These are phyloP conservation scores for Dendrocopos noguchii DNA, from an alignment of 2,113 vertebrate genomes.

Conservation along the genomic window DNA sequence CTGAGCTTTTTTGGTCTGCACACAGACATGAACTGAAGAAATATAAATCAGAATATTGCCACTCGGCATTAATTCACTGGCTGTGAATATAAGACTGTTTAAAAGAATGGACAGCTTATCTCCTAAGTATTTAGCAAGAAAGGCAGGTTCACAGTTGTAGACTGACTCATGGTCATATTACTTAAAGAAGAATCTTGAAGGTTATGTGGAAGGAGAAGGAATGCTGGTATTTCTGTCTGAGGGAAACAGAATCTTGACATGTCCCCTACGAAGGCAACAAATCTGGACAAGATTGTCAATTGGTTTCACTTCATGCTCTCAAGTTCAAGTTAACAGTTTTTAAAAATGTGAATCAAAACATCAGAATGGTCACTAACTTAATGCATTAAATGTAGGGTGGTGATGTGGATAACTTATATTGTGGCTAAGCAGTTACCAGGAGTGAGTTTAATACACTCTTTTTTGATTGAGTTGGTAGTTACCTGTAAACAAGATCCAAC, in stretches of 20 bases:
- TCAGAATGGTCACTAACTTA: background rate
- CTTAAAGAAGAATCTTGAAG: conserved; percentile 17
- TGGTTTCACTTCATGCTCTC: background rate
- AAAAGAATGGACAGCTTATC: background rate
- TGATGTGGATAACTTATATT: background rate
- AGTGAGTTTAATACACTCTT: background rate
- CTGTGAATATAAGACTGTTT: background rate
- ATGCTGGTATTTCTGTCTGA: background rate
- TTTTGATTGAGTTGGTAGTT: background rate
- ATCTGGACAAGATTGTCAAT: conserved; percentile 1
- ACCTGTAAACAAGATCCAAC: background rate
- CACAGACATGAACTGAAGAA: background rate
- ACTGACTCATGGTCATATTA: conserved; percentile 10
- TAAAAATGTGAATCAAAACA: background rate
- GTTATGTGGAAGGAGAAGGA: background rate
- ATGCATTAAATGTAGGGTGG: background rate
- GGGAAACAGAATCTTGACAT: conserved; percentile 14
- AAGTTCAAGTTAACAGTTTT: background rate
- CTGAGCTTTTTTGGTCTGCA: background rate
- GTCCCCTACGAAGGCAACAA: background rate
- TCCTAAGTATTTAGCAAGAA: background rate
- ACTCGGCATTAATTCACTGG: background rate
- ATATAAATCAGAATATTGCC: background rate
- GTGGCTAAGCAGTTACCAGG: background rate
- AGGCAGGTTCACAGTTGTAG: background rate